Conservation (phyloP, 2,113 vertebrate species). For the Rhombomys opimus region DNA sequence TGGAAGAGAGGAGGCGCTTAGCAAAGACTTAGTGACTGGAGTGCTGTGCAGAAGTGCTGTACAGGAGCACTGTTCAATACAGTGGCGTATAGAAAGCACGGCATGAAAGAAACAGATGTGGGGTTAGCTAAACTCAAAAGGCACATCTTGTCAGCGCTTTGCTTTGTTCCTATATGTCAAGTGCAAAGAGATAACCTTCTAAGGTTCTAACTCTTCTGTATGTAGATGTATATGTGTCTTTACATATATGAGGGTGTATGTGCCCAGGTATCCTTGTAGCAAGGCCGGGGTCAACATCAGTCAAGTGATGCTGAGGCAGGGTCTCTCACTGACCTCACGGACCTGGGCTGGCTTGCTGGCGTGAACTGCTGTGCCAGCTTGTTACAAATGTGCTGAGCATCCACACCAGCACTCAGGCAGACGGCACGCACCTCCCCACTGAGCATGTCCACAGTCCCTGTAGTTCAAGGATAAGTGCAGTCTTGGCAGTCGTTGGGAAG, state of each 20-base stretch:
- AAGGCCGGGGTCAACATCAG: not conserved
- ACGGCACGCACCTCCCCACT: not conserved
- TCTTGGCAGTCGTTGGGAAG: not conserved
- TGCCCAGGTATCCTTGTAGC: too few relatives aligned
- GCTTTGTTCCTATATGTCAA: not conserved
- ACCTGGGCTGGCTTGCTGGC: not conserved
- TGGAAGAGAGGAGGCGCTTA: not conserved
- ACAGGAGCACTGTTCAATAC: not conserved
- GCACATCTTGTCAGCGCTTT: not conserved
- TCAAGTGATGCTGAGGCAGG: not conserved
- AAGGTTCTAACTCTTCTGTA: not conserved
- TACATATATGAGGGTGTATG: not conserved
- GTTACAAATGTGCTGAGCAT: not conserved
- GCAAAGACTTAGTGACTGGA: not conserved
- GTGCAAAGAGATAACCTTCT: not conserved
- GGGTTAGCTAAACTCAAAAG: not conserved
- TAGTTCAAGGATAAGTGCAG: not conserved
- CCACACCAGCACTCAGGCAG: not conserved
- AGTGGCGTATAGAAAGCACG: not conserved
- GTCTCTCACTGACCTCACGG: not conserved
- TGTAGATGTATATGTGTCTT: not conserved
- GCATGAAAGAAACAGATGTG: rapidly evolving
- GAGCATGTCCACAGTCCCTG: too few relatives aligned
- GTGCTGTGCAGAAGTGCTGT: not conserved
- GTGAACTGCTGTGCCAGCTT: too few relatives aligned